Evolutionary conservation across 2,797 vertebrate species (phyloP).

Genomic region (Cossypha niveicapilla): DNA sequence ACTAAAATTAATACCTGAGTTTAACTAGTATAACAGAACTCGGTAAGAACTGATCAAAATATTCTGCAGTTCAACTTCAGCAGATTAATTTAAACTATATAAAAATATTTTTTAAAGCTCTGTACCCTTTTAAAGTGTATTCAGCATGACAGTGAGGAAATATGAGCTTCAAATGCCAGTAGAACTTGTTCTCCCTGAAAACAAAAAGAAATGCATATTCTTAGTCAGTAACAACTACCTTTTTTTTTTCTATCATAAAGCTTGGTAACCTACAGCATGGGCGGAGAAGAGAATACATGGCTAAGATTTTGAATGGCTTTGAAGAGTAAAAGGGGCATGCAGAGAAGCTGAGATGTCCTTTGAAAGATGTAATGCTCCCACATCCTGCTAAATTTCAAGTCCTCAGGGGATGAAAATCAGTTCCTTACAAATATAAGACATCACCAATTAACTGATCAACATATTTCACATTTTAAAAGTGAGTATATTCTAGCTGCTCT

Average conservation of each 20-base stretch:
- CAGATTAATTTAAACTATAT: not conserved
- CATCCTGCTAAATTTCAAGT: not conserved
- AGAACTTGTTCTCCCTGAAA: constrained; percentile 83
- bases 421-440: not conserved
- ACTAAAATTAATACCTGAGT: not conserved
- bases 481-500: not conserved
- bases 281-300: not conserved
- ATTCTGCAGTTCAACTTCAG: not conserved
- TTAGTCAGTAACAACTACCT: not conserved
- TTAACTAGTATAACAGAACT: not conserved
- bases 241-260: not conserved
- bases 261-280: not conserved
- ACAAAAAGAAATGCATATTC: constrained; percentile 38
- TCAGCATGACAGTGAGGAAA: constrained; percentile 88
- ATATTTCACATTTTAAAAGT: not conserved
- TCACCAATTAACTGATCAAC: not conserved
- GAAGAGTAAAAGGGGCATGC: not conserved
- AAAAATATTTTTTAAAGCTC: not conserved
- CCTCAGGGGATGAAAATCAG: not conserved
- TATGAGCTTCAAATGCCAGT: constrained; percentile 90
- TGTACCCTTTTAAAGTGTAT: constrained; percentile 85
- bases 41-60: not conserved
- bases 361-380: not conserved
- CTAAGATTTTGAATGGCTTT: not conserved
- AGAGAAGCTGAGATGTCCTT: not conserved